Evolutionary conservation across 2,797 vertebrate genomes (phyloP).

Genomic region (Manis crassicaudata): DNA sequence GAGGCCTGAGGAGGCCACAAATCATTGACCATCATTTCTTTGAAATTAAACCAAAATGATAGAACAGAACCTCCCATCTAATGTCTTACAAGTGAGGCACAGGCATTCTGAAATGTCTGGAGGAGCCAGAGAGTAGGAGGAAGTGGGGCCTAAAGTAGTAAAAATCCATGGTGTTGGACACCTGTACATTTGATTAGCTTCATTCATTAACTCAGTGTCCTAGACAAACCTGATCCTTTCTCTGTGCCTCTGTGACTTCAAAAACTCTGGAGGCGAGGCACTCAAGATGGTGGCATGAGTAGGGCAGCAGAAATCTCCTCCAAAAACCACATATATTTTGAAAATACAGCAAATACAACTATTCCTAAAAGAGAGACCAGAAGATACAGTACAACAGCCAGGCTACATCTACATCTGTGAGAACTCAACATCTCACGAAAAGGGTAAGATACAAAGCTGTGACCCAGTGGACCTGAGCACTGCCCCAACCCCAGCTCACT

Average conservation of each 20-base stretch:
- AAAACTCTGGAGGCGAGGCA: neutral
- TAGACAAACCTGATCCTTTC: neutral
- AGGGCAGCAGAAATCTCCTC: too few species aligned
- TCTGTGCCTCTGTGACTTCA: neutral
- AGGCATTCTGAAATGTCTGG: neutral
- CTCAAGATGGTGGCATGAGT: too few species aligned
- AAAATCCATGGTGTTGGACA: neutral
- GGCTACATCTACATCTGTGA: too few species aligned
- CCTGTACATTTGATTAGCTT: neutral
- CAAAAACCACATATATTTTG: too few species aligned
- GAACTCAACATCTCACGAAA: too few species aligned
- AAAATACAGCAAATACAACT: too few species aligned
- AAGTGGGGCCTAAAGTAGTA: neutral
- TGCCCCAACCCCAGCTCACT: too few species aligned
- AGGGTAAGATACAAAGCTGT: too few species aligned
- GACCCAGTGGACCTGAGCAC: too few species aligned
- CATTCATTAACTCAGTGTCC: neutral
- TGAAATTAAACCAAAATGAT: constrained; percentile 3
- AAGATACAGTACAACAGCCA: too few species aligned
- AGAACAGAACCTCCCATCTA: neutral
- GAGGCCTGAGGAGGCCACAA: neutral
- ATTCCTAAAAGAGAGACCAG: too few species aligned
- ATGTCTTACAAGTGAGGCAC: neutral
- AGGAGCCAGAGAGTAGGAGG: neutral
- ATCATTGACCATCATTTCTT: neutral